These are phyloP conservation scores for Drosophila nigromelanica DNA, from an alignment of 1,140 invertebrate species.

Conservation along the genomic window DNA sequence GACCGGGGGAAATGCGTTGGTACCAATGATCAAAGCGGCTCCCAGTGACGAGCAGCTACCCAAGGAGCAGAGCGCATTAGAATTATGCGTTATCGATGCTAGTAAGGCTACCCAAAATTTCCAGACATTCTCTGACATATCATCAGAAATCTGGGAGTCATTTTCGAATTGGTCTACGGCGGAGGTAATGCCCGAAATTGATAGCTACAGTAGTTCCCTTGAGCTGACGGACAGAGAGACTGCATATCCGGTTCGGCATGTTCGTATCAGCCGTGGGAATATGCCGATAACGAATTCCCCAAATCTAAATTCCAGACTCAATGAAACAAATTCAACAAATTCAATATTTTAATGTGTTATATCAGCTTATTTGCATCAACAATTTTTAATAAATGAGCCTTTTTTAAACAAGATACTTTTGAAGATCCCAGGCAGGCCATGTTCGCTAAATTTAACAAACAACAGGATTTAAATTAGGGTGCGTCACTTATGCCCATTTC, in stretches of 20 bases:
- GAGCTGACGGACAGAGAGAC: conserved; percentile 5
- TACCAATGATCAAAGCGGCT: neutral
- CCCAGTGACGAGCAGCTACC: no score
- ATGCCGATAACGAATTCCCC: neutral
- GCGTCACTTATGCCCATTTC: no score
- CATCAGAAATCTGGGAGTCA: neutral
- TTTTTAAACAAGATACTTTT: no score
- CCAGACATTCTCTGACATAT: no score
- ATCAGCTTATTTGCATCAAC: neutral
- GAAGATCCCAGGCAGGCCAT: no score
- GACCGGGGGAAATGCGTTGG: conserved; percentile 24
- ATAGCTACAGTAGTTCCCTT: neutral
- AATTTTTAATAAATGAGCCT: no score
- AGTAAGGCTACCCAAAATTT: neutral
- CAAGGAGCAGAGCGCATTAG: neutral
- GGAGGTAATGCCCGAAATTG: neutral
- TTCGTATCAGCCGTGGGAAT: neutral
- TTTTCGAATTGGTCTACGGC: neutral
- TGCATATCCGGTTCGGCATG: neutral
- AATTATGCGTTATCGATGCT: neutral
- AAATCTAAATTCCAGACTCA: neutral
- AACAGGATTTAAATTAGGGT: no score
- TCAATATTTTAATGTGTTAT: conserved; percentile 23
- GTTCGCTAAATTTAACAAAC: no score
- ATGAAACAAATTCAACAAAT: neutral